These are phyloP conservation scores for Melanotaenia duboulayi DNA, from an alignment of 2,113 vertebrate species.

Conservation along the genomic window DNA sequence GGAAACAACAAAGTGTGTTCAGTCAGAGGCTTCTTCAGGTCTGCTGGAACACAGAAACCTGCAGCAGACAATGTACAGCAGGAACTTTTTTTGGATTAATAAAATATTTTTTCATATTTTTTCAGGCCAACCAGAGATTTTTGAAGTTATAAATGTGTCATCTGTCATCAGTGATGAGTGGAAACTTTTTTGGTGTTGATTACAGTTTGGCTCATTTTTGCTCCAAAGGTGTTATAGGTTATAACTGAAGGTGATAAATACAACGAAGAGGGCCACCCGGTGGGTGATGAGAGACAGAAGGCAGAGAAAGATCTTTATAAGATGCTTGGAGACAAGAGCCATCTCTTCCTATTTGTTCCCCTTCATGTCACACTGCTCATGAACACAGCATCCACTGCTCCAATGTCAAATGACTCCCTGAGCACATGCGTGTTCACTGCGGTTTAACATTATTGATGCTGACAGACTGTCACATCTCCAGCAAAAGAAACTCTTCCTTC, in stretches of 20 bases:
- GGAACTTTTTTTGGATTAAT: too few species aligned
- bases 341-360: conserved; percentile 38
- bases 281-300: neutral
- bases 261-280: neutral
- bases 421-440: conserved; percentile 31
- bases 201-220: neutral
- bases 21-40: too few species aligned
- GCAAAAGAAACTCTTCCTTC: conserved; percentile 8
- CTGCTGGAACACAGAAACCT: too few species aligned
- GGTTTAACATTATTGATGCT: conserved; percentile 49
- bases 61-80: too few species aligned
- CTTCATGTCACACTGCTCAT: conserved; percentile 37
- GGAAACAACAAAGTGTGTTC: too few species aligned
- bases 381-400: too few species aligned
- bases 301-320: conserved; percentile 24
- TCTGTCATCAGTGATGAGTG: too few species aligned
- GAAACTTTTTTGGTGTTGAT: too few species aligned
- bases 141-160: too few species aligned
- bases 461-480: conserved; percentile 37
- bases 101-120: too few species aligned
- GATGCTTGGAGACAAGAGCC: conserved; percentile 29
- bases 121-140: too few species aligned
- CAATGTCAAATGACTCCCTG: conserved; percentile 35
- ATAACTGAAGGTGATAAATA: neutral
- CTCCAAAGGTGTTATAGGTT: neutral